These are phyloP conservation scores for Aleiodes leptofemur DNA, from an alignment of 2,888 invertebrate species.

Conservation along the genomic window DNA sequence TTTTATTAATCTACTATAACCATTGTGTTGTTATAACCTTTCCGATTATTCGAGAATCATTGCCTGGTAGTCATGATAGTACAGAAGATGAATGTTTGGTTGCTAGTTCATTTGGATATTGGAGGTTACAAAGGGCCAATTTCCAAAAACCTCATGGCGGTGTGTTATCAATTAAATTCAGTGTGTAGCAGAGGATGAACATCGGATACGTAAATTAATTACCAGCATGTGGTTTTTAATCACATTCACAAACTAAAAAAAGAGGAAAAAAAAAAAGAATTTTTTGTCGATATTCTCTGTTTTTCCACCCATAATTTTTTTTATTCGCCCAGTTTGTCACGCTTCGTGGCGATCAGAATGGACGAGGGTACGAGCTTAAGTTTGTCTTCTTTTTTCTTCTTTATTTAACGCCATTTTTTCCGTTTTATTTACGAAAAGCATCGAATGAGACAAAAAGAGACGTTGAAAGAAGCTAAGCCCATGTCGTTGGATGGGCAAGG, in stretches of 20 bases:
- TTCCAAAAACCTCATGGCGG: conserved; percentile 3
- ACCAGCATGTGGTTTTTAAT: conserved; percentile 26
- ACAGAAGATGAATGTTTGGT: conserved; percentile 23
- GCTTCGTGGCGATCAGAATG: conserved; percentile 32
- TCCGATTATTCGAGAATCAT: conserved; percentile 36
- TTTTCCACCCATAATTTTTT: neutral
- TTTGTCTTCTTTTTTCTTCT: neutral
- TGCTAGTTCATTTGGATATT: conserved; percentile 16
- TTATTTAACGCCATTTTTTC: neutral
- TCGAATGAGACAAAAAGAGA: conserved; percentile 42
- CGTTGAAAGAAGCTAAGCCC: conserved; percentile 44
- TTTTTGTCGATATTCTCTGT: neutral
- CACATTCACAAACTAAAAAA: conserved; percentile 4
- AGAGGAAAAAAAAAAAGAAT: neutral
- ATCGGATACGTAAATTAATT: conserved; percentile 26
- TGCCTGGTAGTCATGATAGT: neutral
- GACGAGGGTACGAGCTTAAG: conserved; percentile 37
- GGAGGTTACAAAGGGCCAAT: neutral
- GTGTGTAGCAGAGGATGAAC: neutral
- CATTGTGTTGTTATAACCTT: conserved; percentile 3
- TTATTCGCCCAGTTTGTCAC: conserved; percentile 10
- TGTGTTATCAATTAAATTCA: conserved; percentile 3
- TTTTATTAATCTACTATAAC: conserved; percentile 11
- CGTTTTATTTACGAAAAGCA: conserved; percentile 6
- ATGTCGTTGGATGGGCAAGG: conserved; percentile 38